Percentiles rank a stretch among this genome's conserved stretches.
Conservation (phyloP, 2,888 invertebrate genomes). For the Ypsolopha sequella region DNA sequence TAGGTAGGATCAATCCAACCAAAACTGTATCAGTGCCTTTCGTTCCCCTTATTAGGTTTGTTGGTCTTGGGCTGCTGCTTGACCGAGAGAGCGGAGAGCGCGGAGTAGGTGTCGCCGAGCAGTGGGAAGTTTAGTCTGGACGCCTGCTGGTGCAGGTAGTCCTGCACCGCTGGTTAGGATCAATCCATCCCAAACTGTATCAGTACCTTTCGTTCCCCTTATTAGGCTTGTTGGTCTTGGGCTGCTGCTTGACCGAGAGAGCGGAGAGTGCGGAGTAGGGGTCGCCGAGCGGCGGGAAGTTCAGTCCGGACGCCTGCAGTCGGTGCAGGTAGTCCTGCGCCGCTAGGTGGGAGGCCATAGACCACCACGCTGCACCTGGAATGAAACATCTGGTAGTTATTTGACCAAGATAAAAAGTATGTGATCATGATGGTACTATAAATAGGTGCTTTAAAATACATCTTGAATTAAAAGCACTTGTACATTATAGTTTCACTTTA, state of each 20-base stretch:
- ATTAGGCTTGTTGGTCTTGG: slow-evolving; percentile 38
- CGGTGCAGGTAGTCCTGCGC: slow-evolving; percentile 90
- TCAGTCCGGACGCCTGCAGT: slow-evolving; percentile 83
- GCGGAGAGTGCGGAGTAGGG: slow-evolving; percentile 59
- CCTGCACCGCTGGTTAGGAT: slow-evolving; percentile 89
- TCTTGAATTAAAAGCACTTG: no score
- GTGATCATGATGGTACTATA: no score
- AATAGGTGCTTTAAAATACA: no score
- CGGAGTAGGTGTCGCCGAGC: slow-evolving; percentile 62
- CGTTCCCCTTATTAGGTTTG: slow-evolving; percentile 42
- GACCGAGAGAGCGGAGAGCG: slow-evolving; percentile 46
- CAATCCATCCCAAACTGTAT: no score
- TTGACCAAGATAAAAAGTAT: no score
- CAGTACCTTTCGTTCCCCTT: slow-evolving; percentile 45
- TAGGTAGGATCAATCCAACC: no score
- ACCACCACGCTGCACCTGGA: slow-evolving; percentile 90
- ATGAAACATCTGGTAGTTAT: slow-evolving; percentile 3
- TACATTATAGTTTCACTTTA: no score
- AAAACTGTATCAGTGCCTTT: no score
- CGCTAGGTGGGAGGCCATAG: slow-evolving; percentile 89
- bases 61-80: slow-evolving; percentile 45
- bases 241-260: slow-evolving; percentile 43
- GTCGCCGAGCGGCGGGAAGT: slow-evolving; percentile 75
- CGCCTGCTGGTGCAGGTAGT: slow-evolving; percentile 87
- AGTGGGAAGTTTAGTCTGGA: slow-evolving; percentile 82